phyloP scores from a whole-genome alignment of 2,797 vertebrate genomes.

The Pelobates cultripes region DNA sequence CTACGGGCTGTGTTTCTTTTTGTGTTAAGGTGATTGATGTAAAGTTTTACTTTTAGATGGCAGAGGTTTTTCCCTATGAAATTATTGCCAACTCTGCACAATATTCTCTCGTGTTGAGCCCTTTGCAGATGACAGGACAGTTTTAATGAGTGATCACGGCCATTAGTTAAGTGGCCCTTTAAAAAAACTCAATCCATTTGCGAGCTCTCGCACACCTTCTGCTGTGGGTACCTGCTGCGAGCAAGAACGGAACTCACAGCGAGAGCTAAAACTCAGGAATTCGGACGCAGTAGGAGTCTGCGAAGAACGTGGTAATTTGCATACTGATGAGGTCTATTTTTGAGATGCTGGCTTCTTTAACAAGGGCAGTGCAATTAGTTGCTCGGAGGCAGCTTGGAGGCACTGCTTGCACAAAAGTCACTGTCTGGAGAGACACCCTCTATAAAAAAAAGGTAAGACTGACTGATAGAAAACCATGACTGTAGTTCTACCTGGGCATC shows the following conservation, averaged over 20 bases:
- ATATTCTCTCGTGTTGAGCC: no score
- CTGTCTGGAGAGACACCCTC: not conserved
- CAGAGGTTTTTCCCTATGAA: no score
- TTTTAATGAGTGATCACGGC: not conserved
- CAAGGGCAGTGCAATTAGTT: slow-evolving; percentile 27
- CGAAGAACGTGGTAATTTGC: slow-evolving; percentile 20
- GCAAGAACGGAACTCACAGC: not conserved
- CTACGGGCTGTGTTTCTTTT: no score
- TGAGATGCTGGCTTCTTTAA: slow-evolving; percentile 30
- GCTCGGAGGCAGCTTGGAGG: slow-evolving; percentile 24
- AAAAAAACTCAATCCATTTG: not conserved
- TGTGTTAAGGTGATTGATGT: no score
- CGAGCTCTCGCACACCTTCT: not conserved
- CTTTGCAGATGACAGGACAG: not conserved
- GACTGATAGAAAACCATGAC: not conserved
- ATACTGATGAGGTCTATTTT: slow-evolving; percentile 24
- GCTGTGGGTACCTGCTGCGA: not conserved
- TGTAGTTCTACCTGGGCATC: not conserved
- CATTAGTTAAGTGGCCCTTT: slow-evolving; percentile 2
- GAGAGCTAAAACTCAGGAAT: slow-evolving; percentile 16
- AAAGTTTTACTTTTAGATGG: no score
- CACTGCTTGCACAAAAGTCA: not conserved
- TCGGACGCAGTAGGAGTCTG: slow-evolving; percentile 8
- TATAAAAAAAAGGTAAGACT: not conserved
- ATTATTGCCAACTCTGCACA: no score